These are phyloP conservation scores for Cephalopholis sonnerati DNA, from an alignment of 2,113 vertebrate genomes.

Conservation along the genomic window DNA sequence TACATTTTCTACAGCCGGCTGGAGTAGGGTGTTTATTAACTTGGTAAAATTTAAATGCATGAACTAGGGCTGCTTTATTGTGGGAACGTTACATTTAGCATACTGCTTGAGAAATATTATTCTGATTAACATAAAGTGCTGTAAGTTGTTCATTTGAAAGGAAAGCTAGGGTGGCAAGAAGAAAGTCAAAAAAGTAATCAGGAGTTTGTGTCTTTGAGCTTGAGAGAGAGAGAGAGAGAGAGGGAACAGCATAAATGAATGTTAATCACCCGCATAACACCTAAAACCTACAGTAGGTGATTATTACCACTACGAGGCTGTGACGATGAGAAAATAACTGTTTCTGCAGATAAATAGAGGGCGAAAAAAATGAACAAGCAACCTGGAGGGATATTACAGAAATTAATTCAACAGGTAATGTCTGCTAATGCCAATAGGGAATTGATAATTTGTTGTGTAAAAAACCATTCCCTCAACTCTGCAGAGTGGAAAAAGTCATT, in stretches of 20 bases:
- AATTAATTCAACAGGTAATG: constrained; percentile 75
- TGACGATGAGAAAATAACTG: constrained; percentile 48
- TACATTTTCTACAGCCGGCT: neutral
- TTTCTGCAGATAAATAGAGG: constrained; percentile 49
- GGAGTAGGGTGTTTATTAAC: neutral
- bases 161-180: neutral
- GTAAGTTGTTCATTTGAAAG: constrained; percentile 10
- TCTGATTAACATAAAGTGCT: constrained; percentile 20
- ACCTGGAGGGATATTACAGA: constrained; percentile 67
- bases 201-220: constrained; percentile 23
- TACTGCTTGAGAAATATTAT: constrained; percentile 2
- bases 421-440: constrained; percentile 60
- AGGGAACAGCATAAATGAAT: constrained; percentile 48
- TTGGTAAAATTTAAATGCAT: neutral
- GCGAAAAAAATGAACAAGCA: constrained; percentile 33
- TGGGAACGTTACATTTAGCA: neutral
- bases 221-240: constrained; percentile 6
- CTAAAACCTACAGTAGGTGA: constrained; percentile 40
- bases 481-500: constrained; percentile 72
- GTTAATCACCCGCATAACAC: constrained; percentile 39
- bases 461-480: constrained; percentile 45
- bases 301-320: constrained; percentile 51
- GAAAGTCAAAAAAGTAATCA: constrained; percentile 37
- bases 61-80: neutral
- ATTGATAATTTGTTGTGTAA: constrained; percentile 63